Percentiles rank a stretch among this genome's conserved stretches.
Evolutionary conservation across 1,140 invertebrate species (phyloP).

Genomic region (Drosophila lowei): DNA sequence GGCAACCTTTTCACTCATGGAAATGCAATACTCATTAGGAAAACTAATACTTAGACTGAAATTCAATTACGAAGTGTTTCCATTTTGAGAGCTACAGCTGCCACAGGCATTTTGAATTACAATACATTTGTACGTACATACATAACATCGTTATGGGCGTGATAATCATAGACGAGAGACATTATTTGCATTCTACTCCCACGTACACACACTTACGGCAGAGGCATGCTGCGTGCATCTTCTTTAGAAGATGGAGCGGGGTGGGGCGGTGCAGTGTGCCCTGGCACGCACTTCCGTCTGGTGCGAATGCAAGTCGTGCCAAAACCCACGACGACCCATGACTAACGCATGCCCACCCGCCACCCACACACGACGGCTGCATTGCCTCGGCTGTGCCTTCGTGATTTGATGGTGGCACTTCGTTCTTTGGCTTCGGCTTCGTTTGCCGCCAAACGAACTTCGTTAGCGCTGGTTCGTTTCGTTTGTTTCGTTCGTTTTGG

Average conservation of each 20-base stretch:
- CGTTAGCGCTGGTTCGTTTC: no score
- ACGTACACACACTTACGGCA: background rate
- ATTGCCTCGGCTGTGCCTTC: conserved; percentile 26
- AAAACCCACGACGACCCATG: conserved; percentile 11
- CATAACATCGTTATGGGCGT: background rate
- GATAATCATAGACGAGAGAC: conserved; percentile 15
- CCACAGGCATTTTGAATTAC: no score
- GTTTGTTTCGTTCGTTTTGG: conserved; percentile 29
- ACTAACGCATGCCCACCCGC: background rate
- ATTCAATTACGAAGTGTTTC: no score
- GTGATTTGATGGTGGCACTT: background rate
- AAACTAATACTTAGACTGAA: no score
- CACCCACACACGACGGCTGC: conserved; percentile 18
- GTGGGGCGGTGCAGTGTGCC: no score
- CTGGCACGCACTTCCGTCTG: background rate
- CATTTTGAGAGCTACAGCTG: no score
- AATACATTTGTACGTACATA: no score
- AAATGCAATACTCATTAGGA: background rate
- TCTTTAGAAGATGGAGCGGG: no score
- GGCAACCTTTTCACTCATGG: no score
- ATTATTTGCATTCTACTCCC: conserved; percentile 1
- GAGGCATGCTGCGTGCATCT: background rate
- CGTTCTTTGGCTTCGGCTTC: conserved; percentile 18
- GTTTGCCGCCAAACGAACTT: conserved; percentile 20
- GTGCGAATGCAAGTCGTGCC: conserved; percentile 61